Evolutionary conservation across 2,888 invertebrate species (phyloP), one percentile per base, ranked within the genome.

Genomic region (Apodemia hepburni): DNA sequence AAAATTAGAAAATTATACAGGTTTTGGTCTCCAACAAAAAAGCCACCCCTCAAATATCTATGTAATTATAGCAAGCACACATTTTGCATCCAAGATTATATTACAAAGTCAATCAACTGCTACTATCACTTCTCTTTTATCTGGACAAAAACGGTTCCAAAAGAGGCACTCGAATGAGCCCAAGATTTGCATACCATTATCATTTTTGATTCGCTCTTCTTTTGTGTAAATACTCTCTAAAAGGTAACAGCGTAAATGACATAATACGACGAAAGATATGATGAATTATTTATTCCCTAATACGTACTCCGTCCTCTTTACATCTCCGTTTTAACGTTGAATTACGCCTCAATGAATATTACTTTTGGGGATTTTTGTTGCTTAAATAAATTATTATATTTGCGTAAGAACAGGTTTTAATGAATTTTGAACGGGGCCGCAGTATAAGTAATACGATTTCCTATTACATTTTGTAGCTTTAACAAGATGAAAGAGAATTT

Each of bases 181-280:
- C 73, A 68, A 83, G 91, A 90, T 92, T 92, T 90, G 86, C 92
- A 92, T 92, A 77, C 84, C 86, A 91, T 92, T 92, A 92, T 90
- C 87, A 92, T 92, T 92, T 92, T 92, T 92, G 92, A 92, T 92
- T 92, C 88, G 81, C 82, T 85, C 82, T 87, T 89, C 91, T 92
- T 91, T 89, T 91, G 90, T 90, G 87, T 85, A 89, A 89, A 89
- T 84, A 87, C 87, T 82, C 82, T 70, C 81, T 80, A 84, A 79
- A 83, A 88, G 85, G 87, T 86, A 88, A 86, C 82, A 79, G 83
- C 80, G 85, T 85, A 87, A 91, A 90, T 90, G 88, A 91, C 88
- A 88, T 90, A 90, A 90, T 89, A 82, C 87, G 76, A 77, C 75
- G 79, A 82, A 84, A 86, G 89, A 89, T 90, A 89, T 81, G 80